These are phyloP conservation scores for Camelus bactrianus DNA, from an alignment of 2,113 vertebrate genomes.

Conservation along the genomic window DNA sequence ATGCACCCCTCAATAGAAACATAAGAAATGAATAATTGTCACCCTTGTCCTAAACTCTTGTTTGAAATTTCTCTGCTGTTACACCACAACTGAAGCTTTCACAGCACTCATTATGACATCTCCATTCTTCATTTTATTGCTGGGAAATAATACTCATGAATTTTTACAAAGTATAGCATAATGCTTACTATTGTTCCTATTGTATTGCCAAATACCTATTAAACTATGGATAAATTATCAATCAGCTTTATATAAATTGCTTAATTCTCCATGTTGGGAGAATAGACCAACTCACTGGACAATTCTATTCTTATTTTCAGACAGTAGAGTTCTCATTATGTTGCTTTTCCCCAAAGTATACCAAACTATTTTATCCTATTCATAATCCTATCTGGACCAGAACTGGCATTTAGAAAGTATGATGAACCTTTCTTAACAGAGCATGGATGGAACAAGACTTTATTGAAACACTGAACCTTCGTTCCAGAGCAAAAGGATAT, in stretches of 20 bases:
- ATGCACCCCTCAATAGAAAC: not conserved
- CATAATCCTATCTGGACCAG: slow-evolving; percentile 40
- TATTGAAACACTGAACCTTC: not conserved
- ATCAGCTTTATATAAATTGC: not conserved
- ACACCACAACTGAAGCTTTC: not conserved
- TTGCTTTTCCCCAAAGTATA: not conserved
- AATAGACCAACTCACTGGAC: not conserved
- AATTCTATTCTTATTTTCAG: not conserved
- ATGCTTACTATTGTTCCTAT: not conserved
- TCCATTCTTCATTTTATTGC: not conserved
- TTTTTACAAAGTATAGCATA: not conserved
- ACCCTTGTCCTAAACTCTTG: not conserved
- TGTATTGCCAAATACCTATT: not conserved
- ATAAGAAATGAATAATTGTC: not conserved
- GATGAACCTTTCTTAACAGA: not conserved
- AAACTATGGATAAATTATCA: not conserved
- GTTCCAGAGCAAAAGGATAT: slow-evolving; percentile 35
- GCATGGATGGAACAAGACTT: not conserved
- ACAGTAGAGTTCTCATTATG: not conserved
- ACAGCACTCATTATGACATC: not conserved
- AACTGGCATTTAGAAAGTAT: slow-evolving; percentile 53
- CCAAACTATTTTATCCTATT: slow-evolving; percentile 38
- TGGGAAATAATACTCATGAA: not conserved
- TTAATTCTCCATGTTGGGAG: not conserved
- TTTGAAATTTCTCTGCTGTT: not conserved